Evolutionary conservation across 1,140 invertebrate genomes (phyloP), one percentile per base, ranked within the genome.

Genomic region (Macrocentrus cingulum): DNA sequence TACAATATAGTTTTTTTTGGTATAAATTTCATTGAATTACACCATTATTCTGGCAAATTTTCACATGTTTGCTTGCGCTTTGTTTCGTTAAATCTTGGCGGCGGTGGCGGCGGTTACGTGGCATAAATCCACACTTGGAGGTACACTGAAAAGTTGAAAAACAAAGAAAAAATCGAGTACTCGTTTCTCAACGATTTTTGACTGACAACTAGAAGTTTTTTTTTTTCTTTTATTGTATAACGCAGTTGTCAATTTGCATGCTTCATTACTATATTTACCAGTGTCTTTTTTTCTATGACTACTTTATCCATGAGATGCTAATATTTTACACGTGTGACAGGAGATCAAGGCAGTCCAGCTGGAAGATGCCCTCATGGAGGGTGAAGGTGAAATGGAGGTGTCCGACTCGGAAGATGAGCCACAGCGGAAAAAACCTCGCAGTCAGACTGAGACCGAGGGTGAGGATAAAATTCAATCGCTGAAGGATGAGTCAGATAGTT

Each of bases 401-500:
- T 91, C 89, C 1, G 89, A 91, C 72, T 83, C 82, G 9, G 90
- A 91, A 39, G 85, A 85, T 11, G 85, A 85, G 42, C 75, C 77
- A 9, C 70, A 76, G 32, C 67, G 78, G 2, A 84, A 84, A 65
- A 84, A 83, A 42, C 18, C 61, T 1, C 77, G 76, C 19, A 72
- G 62, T 16, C 75, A 79, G 2, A 60, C 64, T 15, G 76, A 73
- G 2, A 53, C 63, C 2, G 69, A 62, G 25, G 76, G 77, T 1
- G 75, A 76, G 13, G 78, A 79, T 23, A 75, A 67, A 46, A 15
- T 80, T 36, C 76, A 75, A 11, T 29, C 23, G 2, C 45, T 80
- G 1, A 74, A 93, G 84, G 91, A 94, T 61, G 94, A 95, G 71
- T 96, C 95, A 75, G 93, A 97, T 62, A 91, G 88, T 64, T 80